Evolutionary conservation across 1,140 invertebrate genomes (phyloP).

Genomic region (Pseudomyrmex gracilis): DNA sequence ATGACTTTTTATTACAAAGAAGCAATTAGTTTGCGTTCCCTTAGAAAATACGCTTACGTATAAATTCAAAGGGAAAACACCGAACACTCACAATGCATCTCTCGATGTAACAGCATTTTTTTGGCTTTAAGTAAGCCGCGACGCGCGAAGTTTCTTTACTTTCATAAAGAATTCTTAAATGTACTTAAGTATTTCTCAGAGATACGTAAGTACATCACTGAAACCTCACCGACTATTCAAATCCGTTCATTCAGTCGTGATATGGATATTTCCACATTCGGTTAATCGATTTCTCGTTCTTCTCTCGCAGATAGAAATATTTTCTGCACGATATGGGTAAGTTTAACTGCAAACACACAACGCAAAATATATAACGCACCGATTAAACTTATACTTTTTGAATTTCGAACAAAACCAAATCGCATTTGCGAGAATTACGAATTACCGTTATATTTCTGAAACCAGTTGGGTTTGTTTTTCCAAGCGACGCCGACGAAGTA

Average conservation of each 20-base stretch:
- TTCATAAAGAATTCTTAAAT: too few relatives aligned
- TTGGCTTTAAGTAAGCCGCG: too few relatives aligned
- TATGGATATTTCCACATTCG: background rate
- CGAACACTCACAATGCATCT: too few relatives aligned
- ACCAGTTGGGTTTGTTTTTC: constrained; percentile 91
- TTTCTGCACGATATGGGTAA: constrained; percentile 64
- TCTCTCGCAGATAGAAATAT: constrained; percentile 70
- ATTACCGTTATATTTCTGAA: constrained; percentile 68
- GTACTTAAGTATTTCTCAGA: too few relatives aligned
- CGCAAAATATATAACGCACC: background rate
- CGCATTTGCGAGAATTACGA: constrained; percentile 40
- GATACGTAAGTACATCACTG: too few relatives aligned
- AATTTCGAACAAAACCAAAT: background rate
- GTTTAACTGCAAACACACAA: constrained; percentile 63
- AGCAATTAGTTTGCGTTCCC: too few relatives aligned
- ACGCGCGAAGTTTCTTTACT: too few relatives aligned
- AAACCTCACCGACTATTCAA: background rate
- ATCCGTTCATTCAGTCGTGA: background rate
- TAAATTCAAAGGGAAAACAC: too few relatives aligned
- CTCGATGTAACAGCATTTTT: too few relatives aligned
- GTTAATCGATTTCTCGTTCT: constrained; percentile 58
- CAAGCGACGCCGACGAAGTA: constrained; percentile 95
- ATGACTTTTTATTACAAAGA: too few relatives aligned
- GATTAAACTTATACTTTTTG: background rate
- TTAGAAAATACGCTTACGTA: too few relatives aligned